Evolutionary conservation across 2,888 invertebrate genomes (phyloP).

Genomic region (Campoplex nolae): DNA sequence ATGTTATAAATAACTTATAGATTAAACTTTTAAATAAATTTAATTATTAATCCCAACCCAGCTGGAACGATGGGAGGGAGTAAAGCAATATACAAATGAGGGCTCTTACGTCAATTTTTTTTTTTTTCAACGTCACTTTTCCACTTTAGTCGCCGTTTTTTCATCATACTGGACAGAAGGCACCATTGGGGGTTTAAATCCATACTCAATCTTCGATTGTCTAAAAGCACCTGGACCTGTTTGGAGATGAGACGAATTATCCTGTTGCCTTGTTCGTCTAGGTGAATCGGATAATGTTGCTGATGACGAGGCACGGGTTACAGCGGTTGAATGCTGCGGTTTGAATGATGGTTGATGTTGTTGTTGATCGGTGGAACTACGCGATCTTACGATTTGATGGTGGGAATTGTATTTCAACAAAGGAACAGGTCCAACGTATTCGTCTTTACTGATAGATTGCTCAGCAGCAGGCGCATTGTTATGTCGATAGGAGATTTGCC

Average conservation of each 20-base stretch:
- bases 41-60: constrained; percentile 40
- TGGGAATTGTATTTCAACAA: constrained; percentile 70
- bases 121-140: constrained; percentile 64
- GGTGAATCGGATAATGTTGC: constrained; percentile 66
- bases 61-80: not conserved
- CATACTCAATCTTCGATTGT: constrained; percentile 91
- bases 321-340: constrained; percentile 66
- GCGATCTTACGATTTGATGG: constrained; percentile 74
- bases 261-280: constrained; percentile 85
- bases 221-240: constrained; percentile 86
- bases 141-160: constrained; percentile 84
- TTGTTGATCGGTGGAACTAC: constrained; percentile 68
- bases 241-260: constrained; percentile 83
- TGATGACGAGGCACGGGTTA: constrained; percentile 63
- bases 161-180: constrained; percentile 93
- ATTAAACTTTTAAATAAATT: constrained; percentile 52
- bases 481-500: constrained; percentile 69
- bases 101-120: not conserved
- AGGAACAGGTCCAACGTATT: constrained; percentile 86
- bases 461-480: constrained; percentile 49
- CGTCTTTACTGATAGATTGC: constrained; percentile 68
- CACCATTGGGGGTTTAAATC: constrained; percentile 92
- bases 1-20: constrained; percentile 57
- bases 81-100: constrained; percentile 62
- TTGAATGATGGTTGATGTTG: constrained; percentile 54